Evolutionary conservation across 1,140 invertebrate species (phyloP).

Genomic region (Megathymus violae): DNA sequence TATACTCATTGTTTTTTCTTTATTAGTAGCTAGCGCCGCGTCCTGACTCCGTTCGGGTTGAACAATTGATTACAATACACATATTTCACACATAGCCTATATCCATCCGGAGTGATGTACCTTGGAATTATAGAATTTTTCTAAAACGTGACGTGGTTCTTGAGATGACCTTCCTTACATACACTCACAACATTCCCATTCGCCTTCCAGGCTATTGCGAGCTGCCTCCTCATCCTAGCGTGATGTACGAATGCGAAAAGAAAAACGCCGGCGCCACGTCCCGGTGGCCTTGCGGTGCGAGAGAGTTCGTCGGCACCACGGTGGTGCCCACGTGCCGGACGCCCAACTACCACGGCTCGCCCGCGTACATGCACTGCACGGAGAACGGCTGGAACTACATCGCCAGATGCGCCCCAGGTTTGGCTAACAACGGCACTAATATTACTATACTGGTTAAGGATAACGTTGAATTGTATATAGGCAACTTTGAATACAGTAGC

Average conservation of each 20-base stretch:
- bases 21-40: too few relatives aligned
- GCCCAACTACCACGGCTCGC: conserved; percentile 48
- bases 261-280: conserved; percentile 27
- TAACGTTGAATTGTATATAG: conserved; percentile 22
- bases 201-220: conserved; percentile 52
- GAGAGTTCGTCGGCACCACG: conserved; percentile 48
- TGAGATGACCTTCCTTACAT: too few relatives aligned
- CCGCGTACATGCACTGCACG: conserved; percentile 58
- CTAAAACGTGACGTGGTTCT: too few relatives aligned
- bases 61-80: too few relatives aligned
- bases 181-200: too few relatives aligned
- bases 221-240: conserved; percentile 45
- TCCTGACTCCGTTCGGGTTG: too few relatives aligned
- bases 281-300: conserved; percentile 41
- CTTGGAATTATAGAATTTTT: too few relatives aligned
- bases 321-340: conserved; percentile 48
- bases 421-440: conserved; percentile 40
- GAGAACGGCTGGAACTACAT: conserved; percentile 69
- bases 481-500: conserved; percentile 11
- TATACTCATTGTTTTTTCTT: too few relatives aligned
- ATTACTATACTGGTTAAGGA: conserved; percentile 40
- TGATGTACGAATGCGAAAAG: conserved; percentile 52
- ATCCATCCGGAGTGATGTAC: too few relatives aligned
- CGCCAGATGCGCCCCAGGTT: conserved; percentile 57
- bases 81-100: too few relatives aligned